A percentile compares a stretch with the other conserved stretches of the same genome.
Conservation (phyloP, 2,888 invertebrate genomes). For the Laothoe populi region DNA sequence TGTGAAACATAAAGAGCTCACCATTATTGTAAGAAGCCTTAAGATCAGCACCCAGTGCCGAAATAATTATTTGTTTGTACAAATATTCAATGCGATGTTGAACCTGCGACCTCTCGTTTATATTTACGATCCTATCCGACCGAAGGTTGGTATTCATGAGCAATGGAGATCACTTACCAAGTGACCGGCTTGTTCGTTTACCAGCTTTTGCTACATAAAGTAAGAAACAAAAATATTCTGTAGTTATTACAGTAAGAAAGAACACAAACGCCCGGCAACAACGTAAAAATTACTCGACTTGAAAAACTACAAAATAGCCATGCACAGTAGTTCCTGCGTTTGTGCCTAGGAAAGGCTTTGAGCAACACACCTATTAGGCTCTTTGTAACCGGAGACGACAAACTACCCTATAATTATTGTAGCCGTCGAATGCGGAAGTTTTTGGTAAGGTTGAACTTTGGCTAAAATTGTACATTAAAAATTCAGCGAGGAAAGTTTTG, state of each 20-base stretch:
- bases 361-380: conserved; percentile 19
- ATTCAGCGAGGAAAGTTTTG: not conserved
- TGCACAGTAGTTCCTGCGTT: conserved; percentile 6
- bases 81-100: no score
- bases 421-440: conserved; percentile 11
- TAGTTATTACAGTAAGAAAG: not conserved
- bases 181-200: no score
- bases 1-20: no score
- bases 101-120: no score
- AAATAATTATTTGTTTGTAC: no score
- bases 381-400: conserved; percentile 21
- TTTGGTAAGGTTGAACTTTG: conserved; percentile 9
- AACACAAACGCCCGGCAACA: not conserved
- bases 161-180: no score
- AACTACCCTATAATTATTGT: conserved; percentile 21
- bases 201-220: no score
- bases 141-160: not conserved
- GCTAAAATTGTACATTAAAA: conserved; percentile 15
- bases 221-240: not conserved
- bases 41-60: no score
- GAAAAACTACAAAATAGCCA: conserved; percentile 5
- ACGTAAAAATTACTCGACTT: not conserved
- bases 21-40: no score
- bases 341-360: conserved; percentile 24
- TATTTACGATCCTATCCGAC: no score